Base-by-base conservation (phyloP, 2,797 vertebrate genomes). In the Chrosomus eos region DNA sequence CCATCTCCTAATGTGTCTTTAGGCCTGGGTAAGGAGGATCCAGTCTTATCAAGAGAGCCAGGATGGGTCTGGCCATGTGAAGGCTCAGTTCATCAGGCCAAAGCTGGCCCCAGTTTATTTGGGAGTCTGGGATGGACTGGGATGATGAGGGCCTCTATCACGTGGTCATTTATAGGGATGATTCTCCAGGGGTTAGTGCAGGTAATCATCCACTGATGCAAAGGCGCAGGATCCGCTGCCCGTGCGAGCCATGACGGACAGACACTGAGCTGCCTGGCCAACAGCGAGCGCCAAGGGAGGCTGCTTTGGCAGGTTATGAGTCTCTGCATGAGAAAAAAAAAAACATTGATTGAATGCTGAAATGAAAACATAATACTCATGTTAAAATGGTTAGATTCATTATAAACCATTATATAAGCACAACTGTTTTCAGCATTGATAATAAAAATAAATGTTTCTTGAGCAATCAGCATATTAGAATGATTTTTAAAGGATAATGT, bases 241-340 rank as follows among this genome's bases (percentile, higher is more conserved):
- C 0, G 97, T 97, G 21, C 96, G 97, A 55, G 98, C 97, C 98
- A 99, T 99, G 95, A 99, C 93, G 93, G 97, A 95, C 89, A 99
- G 95, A 95, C 98, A 99, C 90, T 99, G 98, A 81, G 98, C 96
- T 0, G 98, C 98, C 92, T 99, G 98, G 66, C 98, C 98, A 92
- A 99, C 96, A 0, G 97, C 98, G 43, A 97, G 97, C 85, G 98
- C 98, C 90, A 99, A 96, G 0, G 98, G 98, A 8, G 98, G 98
- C 94, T 99, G 98, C 96, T 99, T 99, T 95, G 98, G 98, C 95
- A 99, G 95, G 93, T 99, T 99, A 95, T 99, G 98, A 92, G 98
- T 99, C 96, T 99, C 98, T 99, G 95, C 0, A 80, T 80, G 18
- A 40, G 5, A 64, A 48, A 33, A 82, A 38, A 86, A 45, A 14